Percentiles rank a stretch among this genome's conserved stretches.
Conservation (phyloP, 2,797 vertebrate genomes). For the Danio albolineatus region DNA sequence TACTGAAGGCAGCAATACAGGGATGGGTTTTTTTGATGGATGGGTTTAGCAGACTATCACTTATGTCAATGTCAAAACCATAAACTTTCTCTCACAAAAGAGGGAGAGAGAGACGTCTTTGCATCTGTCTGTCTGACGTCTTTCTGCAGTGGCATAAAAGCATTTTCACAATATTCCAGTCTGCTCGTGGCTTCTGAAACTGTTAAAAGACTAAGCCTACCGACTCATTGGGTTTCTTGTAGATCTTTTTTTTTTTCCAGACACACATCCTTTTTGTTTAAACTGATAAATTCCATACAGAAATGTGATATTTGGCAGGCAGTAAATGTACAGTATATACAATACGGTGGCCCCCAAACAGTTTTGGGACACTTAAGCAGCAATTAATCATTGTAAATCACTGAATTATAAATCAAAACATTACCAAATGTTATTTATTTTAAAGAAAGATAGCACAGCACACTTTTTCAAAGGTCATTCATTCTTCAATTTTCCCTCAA, state of each 20-base stretch:
- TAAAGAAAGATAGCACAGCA: background rate
- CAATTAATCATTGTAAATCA: background rate
- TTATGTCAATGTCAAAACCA: constrained; percentile 78
- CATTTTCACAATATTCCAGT: background rate
- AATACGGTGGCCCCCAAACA: background rate
- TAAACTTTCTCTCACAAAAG: constrained; percentile 70
- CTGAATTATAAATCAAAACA: background rate
- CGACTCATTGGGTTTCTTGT: background rate
- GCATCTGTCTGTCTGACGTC: constrained; percentile 51
- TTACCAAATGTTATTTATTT: background rate
- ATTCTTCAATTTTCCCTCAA: too few species aligned
- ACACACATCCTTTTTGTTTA: constrained; percentile 5
- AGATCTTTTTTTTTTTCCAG: background rate
- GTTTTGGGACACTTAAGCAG: background rate
- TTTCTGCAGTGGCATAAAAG: constrained; percentile 27
- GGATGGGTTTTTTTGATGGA: constrained; percentile 74
- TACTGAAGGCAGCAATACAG: constrained; percentile 74
- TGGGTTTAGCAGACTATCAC: constrained; percentile 80
- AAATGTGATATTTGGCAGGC: background rate
- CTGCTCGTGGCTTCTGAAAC: background rate
- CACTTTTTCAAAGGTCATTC: background rate
- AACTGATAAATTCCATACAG: background rate
- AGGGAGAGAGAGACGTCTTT: constrained; percentile 46
- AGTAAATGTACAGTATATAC: background rate
- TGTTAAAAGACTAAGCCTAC: constrained; percentile 6